Conservation (phyloP, 1,140 invertebrate genomes). For the Mycetomoellerius zeteki region DNA sequence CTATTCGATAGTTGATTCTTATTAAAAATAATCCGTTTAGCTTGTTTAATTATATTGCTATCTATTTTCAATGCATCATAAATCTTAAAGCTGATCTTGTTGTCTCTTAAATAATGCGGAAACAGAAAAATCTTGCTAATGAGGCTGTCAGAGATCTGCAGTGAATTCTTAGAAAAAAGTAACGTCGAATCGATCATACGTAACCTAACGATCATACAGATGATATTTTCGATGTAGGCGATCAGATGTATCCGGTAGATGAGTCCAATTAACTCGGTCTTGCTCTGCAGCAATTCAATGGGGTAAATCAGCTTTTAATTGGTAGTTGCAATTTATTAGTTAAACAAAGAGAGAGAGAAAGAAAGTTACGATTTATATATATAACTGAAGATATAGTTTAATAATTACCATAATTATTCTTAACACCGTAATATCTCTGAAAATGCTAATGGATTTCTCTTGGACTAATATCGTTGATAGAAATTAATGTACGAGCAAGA, state of each 20-base stretch:
- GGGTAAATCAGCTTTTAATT: slow-evolving; percentile 83
- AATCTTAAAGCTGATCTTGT: slow-evolving; percentile 87
- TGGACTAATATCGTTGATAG: neutral
- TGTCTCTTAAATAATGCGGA: slow-evolving; percentile 88
- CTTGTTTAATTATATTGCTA: neutral
- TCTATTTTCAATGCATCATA: no score
- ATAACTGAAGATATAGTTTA: neutral
- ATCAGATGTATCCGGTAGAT: slow-evolving; percentile 90
- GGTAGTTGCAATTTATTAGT: neutral
- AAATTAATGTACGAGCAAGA: neutral
- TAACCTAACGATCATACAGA: slow-evolving; percentile 86
- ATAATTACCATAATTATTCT: neutral
- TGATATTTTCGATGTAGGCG: slow-evolving; percentile 91
- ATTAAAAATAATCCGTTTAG: neutral
- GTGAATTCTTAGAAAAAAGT: neutral
- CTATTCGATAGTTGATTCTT: neutral
- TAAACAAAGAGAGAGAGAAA: neutral
- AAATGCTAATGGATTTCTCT: neutral
- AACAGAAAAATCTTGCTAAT: slow-evolving; percentile 86
- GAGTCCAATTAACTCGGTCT: slow-evolving; percentile 92
- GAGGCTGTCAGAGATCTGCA: no score
- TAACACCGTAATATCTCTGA: neutral
- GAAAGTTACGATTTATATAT: no score
- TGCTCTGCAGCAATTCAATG: slow-evolving; percentile 90
- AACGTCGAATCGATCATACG: no score